Percentiles rank a stretch among this genome's conserved stretches.
These are phyloP conservation scores for Ostrea denselamellosa DNA, from an alignment of 1,140 invertebrate genomes.

Conservation along the genomic window DNA sequence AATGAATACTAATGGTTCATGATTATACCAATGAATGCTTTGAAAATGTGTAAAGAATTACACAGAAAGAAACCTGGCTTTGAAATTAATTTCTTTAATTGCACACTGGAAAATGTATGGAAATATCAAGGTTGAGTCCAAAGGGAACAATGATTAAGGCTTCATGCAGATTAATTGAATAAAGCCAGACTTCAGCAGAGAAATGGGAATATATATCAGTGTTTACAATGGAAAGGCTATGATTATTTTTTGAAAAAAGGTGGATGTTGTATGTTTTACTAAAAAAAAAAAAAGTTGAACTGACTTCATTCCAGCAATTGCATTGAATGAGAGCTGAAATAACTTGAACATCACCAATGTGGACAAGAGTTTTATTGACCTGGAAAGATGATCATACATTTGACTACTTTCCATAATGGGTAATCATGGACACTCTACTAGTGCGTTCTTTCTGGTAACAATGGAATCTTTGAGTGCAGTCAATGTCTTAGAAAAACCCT, in stretches of 20 bases:
- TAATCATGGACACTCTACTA: too few species aligned
- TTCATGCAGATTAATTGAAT: background rate
- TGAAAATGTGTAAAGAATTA: background rate
- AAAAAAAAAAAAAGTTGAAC: background rate
- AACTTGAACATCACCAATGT: background rate
- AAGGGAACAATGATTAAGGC: background rate
- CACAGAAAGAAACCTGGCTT: background rate
- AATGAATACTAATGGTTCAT: conserved; percentile 8
- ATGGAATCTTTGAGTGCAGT: too few species aligned
- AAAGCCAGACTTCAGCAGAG: background rate
- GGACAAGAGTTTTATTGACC: too few species aligned
- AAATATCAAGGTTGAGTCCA: background rate
- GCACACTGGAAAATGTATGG: background rate
- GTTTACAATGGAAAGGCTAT: background rate
- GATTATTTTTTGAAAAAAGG: background rate
- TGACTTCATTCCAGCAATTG: background rate
- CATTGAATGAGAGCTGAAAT: background rate
- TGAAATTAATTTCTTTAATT: conserved; percentile 5
- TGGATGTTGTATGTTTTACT: too few species aligned
- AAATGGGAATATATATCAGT: background rate
- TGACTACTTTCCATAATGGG: too few species aligned
- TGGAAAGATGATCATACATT: too few species aligned
- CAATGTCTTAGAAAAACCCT: too few species aligned
- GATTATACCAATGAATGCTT: conserved; percentile 8
- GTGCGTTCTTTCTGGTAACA: too few species aligned